These are phyloP conservation scores for Suricata suricatta DNA, from an alignment of 2,113 vertebrate genomes.

Conservation along the genomic window DNA sequence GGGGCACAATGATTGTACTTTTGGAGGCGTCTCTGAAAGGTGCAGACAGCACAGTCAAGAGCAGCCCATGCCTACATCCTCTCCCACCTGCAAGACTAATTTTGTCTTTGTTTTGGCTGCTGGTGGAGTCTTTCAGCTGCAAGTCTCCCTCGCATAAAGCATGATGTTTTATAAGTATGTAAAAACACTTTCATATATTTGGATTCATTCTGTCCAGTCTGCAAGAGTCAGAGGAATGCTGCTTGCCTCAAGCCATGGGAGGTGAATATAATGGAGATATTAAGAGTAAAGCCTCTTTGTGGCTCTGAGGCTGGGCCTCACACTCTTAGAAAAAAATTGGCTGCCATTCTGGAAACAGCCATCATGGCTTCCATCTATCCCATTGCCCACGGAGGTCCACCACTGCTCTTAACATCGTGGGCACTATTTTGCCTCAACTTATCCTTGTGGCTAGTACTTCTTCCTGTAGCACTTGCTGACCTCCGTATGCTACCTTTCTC, in stretches of 20 bases:
- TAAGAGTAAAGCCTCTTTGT: not conserved
- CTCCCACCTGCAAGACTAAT: conserved; percentile 49
- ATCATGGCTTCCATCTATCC: not conserved
- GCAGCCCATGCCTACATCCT: not conserved
- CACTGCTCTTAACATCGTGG: not conserved
- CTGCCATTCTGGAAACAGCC: not conserved
- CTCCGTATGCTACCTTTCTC: not conserved
- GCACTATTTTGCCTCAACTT: not conserved
- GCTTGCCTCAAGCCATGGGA: not conserved
- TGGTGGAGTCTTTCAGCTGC: not conserved
- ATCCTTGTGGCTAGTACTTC: not conserved
- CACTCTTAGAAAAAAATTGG: not conserved
- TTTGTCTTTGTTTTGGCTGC: conserved; percentile 49
- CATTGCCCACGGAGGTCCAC: not conserved
- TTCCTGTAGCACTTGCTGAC: not conserved
- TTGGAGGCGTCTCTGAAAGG: not conserved
- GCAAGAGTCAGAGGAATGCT: not conserved
- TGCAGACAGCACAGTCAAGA: not conserved
- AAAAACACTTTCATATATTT: conserved; percentile 25
- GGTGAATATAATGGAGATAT: not conserved
- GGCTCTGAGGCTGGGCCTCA: not conserved
- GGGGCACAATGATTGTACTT: not conserved
- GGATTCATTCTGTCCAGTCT: not conserved
- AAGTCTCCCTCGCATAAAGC: conserved; percentile 3
- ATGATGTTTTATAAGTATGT: conserved; percentile 6